Evolutionary conservation across 2,888 invertebrate species (phyloP).

Genomic region (Cotesia congregata): DNA sequence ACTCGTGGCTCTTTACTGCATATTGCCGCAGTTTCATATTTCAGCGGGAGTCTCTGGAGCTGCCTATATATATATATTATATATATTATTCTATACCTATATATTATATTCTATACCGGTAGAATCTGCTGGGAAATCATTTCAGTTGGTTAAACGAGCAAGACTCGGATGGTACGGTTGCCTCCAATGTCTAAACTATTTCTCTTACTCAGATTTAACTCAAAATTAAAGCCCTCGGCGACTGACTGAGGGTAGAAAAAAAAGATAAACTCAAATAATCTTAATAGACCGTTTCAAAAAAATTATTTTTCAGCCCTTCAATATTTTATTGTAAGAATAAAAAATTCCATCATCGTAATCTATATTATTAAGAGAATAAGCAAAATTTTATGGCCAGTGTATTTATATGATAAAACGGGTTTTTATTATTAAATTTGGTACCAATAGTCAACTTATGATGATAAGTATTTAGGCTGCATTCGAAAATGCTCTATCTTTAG

Average conservation of each 20-base stretch:
- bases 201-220: conserved; percentile 3
- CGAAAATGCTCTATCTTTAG: no score
- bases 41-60: conserved; percentile 44
- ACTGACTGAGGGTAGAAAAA: not conserved
- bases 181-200: not conserved
- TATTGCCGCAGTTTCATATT: conserved; percentile 57
- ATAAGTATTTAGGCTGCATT: no score
- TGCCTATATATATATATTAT: conserved; percentile 18
- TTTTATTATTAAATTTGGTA: no score
- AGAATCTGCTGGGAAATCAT: conserved; percentile 33
- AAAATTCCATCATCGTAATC: no score
- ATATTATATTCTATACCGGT: conserved; percentile 6
- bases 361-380: no score
- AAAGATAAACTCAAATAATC: not conserved
- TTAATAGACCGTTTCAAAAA: not conserved
- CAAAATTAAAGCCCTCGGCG: not conserved
- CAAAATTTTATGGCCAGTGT: no score
- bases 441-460: no score
- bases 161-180: not conserved
- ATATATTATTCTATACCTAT: no score
- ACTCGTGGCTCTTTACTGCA: conserved; percentile 54
- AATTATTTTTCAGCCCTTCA: not conserved
- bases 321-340: no score
- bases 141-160: conserved; percentile 24
- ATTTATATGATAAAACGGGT: no score